Percentiles rank a stretch among this genome's conserved stretches.
Evolutionary conservation across 2,888 invertebrate species (phyloP).

Genomic region (Myopa testacea): DNA sequence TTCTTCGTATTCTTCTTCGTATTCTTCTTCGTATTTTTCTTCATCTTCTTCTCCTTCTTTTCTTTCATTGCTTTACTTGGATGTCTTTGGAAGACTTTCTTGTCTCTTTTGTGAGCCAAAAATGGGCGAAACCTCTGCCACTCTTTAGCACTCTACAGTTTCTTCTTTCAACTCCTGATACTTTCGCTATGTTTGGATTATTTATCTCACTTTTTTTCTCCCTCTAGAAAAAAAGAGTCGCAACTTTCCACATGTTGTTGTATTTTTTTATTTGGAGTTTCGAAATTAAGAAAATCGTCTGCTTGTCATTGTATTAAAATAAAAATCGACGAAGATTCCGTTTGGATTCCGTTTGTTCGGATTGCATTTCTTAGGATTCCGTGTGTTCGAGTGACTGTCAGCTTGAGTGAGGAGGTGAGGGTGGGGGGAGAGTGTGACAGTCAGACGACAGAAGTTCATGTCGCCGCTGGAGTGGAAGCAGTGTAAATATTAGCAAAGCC

Average conservation of each 20-base stretch:
- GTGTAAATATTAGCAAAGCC: not conserved
- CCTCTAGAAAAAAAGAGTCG: not conserved
- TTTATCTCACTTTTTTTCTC: not conserved
- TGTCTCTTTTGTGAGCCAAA: not conserved
- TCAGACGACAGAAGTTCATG: not conserved
- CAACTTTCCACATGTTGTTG: not conserved
- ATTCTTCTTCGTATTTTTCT: conserved; percentile 1
- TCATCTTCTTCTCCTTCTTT: not conserved
- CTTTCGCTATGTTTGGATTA: not conserved
- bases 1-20: not conserved
- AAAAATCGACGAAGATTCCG: not conserved
- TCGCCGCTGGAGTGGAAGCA: not conserved
- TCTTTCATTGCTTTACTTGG: not conserved
- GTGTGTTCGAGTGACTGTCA: not conserved
- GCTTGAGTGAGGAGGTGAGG: not conserved
- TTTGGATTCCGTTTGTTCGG: conserved; percentile 1
- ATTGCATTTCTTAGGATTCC: not conserved
- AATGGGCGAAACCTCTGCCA: conserved; percentile 2
- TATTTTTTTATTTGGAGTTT: conserved; percentile 31
- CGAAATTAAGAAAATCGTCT: conserved; percentile 39
- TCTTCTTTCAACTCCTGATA: not conserved
- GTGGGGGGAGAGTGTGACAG: not conserved
- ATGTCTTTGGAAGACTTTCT: not conserved
- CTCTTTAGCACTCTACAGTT: not conserved
- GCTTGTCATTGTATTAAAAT: conserved; percentile 24